These are phyloP conservation scores for Netelia fuscicornis DNA, from an alignment of 2,888 invertebrate species.

Conservation along the genomic window DNA sequence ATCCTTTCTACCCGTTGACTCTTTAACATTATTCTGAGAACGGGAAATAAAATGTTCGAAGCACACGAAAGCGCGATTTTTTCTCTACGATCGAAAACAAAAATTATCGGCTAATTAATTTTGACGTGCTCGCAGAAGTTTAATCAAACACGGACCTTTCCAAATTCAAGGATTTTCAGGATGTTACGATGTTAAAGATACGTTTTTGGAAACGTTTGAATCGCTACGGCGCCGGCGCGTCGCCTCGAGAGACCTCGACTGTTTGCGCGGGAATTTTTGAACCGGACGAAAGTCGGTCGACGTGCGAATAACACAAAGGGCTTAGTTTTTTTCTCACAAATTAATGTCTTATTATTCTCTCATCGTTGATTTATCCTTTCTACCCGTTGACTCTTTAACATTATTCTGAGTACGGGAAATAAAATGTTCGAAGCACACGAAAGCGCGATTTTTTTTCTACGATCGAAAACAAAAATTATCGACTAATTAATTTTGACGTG, in stretches of 20 bases:
- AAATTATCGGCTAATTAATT: no score
- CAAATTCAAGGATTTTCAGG: constrained; percentile 27
- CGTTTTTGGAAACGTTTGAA: not conserved
- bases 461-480: no score
- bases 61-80: no score
- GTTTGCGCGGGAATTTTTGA: constrained; percentile 4
- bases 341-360: not conserved
- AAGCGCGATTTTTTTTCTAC: no score
- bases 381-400: not conserved
- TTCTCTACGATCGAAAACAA: no score
- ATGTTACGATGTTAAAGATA: not conserved
- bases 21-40: no score
- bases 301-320: no score
- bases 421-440: no score
- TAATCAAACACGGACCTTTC: constrained; percentile 38
- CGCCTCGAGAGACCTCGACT: constrained; percentile 51
- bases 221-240: not conserved
- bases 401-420: no score
- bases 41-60: no score
- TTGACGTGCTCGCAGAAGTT: not conserved
- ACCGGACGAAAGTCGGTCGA: not conserved
- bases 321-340: no score
- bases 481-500: no score
- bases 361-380: constrained; percentile 40
- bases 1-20: constrained; percentile 8